These are phyloP conservation scores for Itoplectis maculator DNA, from an alignment of 2,888 invertebrate genomes.

Conservation along the genomic window DNA sequence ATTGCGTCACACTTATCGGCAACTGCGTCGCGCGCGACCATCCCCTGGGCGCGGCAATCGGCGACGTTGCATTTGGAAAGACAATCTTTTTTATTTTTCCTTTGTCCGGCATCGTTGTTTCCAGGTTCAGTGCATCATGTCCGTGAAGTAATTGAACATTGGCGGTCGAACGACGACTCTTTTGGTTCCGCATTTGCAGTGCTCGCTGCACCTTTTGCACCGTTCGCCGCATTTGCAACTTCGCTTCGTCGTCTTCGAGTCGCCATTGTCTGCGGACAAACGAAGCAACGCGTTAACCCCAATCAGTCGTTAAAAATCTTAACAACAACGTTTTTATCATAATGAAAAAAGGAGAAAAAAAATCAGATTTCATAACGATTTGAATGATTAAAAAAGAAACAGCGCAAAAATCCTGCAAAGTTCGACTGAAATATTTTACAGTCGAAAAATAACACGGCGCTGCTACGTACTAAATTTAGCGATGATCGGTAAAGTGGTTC, in stretches of 20 bases:
- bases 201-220: constrained; percentile 76
- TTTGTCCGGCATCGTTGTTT: neutral
- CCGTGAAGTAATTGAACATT: constrained; percentile 80
- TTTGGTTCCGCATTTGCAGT: constrained; percentile 77
- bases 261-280: constrained; percentile 58
- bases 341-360: no score
- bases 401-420: no score
- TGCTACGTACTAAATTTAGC: no score
- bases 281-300: neutral
- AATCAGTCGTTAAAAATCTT: neutral
- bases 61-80: neutral
- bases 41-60: neutral
- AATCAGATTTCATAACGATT: no score
- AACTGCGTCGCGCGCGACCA: constrained; percentile 2
- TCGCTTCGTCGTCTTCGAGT: constrained; percentile 64
- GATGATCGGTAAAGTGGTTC: no score
- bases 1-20: constrained; percentile 13
- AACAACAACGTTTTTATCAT: neutral
- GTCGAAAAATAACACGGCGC: no score
- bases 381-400: no score
- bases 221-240: constrained; percentile 75
- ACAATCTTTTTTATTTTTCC: neutral
- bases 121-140: constrained; percentile 77
- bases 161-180: constrained; percentile 76
- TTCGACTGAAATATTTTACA: no score